These are phyloP conservation scores for Tenthredo notha DNA, from an alignment of 2,888 invertebrate genomes.

Conservation along the genomic window DNA sequence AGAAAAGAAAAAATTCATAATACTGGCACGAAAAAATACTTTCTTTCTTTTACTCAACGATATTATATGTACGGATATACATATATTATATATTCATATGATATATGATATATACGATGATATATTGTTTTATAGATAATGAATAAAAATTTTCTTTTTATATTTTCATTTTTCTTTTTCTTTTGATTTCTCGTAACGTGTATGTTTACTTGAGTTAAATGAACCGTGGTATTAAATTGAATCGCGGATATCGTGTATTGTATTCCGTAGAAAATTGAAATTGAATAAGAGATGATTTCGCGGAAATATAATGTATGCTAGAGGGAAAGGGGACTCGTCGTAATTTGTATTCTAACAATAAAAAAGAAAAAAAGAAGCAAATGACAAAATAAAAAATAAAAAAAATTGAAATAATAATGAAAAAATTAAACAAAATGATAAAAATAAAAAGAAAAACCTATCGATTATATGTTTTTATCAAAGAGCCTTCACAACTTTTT, in stretches of 20 bases:
- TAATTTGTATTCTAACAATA: neutral
- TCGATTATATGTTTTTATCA: neutral
- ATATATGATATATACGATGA: neutral
- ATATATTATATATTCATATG: neutral
- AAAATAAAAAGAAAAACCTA: too few relatives aligned
- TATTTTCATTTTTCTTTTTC: neutral
- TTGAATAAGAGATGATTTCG: conserved; percentile 27
- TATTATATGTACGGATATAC: neutral
- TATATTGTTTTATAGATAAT: neutral
- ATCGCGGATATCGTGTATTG: neutral
- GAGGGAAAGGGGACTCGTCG: neutral
- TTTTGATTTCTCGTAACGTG: neutral
- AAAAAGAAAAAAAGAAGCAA: neutral
- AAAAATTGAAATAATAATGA: neutral
- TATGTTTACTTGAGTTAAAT: neutral
- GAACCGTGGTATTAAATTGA: conserved; percentile 25
- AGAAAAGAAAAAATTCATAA: neutral
- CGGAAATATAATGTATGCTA: neutral
- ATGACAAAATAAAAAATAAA: neutral
- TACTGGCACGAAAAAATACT: neutral
- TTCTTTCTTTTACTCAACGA: neutral
- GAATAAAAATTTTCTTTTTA: neutral
- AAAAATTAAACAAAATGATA: too few relatives aligned
- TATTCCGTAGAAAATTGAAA: conserved; percentile 1
- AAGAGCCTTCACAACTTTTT: neutral